phyloP scores from a whole-genome alignment of 1,140 invertebrate genomes.

The Drosophila lacteicornis region DNA sequence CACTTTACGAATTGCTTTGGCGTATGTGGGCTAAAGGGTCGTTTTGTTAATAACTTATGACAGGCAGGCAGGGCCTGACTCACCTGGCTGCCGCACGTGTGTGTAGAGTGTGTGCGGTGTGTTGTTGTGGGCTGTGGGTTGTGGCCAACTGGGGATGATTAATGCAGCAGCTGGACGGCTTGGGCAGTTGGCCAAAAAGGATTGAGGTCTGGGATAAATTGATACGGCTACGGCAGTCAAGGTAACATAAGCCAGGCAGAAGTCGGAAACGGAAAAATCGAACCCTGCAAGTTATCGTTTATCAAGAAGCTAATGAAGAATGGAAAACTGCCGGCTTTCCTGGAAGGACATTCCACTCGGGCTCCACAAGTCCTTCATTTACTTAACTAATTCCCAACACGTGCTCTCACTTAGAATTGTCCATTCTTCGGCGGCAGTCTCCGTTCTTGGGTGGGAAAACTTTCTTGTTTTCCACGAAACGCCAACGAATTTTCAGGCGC shows the following conservation, averaged over 20 bases:
- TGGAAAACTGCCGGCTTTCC: constrained; percentile 6
- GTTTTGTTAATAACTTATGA: constrained; percentile 81
- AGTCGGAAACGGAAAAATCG: constrained; percentile 22
- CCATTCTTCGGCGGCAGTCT: neutral
- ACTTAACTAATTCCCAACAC: constrained; percentile 62
- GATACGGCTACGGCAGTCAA: constrained; percentile 25
- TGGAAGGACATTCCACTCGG: constrained; percentile 4
- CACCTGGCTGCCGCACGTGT: constrained; percentile 16
- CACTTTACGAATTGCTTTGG: constrained; percentile 71
- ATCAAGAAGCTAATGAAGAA: constrained; percentile 43
- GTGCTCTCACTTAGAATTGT: constrained; percentile 55
- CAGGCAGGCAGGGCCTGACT: constrained; percentile 41
- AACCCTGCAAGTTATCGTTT: constrained; percentile 30
- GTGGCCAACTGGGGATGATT: constrained; percentile 63
- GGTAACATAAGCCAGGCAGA: constrained; percentile 23
- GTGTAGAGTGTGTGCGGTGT: constrained; percentile 17
- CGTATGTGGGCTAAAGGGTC: constrained; percentile 62
- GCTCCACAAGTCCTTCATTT: constrained; percentile 28
- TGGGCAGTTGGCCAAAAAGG: constrained; percentile 69
- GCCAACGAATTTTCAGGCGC: constrained; percentile 36
- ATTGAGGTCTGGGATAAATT: constrained; percentile 57
- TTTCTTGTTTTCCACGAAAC: constrained; percentile 64
- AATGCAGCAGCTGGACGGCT: constrained; percentile 64
- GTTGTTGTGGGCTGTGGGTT: constrained; percentile 47
- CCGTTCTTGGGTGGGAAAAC: constrained; percentile 29